phyloP scores from a whole-genome alignment of 2,113 vertebrate species.

The Xiphophorus couchianus region DNA sequence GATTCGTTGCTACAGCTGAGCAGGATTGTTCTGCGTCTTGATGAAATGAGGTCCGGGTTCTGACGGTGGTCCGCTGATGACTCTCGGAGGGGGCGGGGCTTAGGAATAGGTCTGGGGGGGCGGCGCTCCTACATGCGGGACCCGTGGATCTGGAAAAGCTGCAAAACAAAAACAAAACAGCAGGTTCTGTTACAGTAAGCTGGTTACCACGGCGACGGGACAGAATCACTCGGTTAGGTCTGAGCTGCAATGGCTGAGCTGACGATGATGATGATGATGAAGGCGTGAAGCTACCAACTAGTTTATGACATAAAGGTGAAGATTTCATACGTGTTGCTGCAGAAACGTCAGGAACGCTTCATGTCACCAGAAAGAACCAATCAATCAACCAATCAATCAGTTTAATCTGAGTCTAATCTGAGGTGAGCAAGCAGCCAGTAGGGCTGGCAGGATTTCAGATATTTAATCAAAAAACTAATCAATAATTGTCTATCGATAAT shows the following conservation, averaged over 20 bases:
- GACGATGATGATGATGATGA: constrained; percentile 43
- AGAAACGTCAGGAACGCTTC: too few relatives aligned
- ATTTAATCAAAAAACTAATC: too few relatives aligned
- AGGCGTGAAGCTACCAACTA: constrained; percentile 26
- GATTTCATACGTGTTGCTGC: too few relatives aligned
- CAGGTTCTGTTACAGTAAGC: background rate
- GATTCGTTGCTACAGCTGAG: constrained; percentile 18
- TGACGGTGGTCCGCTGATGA: constrained; percentile 16
- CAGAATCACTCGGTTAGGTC: background rate
- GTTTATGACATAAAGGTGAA: too few relatives aligned
- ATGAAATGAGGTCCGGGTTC: constrained; percentile 14
- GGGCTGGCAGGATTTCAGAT: too few relatives aligned
- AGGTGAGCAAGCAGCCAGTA: too few relatives aligned
- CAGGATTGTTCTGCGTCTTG: constrained; percentile 8
- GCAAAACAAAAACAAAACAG: constrained; percentile 34
- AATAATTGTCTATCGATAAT: too few relatives aligned
- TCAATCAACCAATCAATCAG: too few relatives aligned
- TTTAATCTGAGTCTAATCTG: too few relatives aligned
- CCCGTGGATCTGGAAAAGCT: constrained; percentile 85
- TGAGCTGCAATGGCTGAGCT: constrained; percentile 46
- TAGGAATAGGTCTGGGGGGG: too few relatives aligned
- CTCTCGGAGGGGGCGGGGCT: too few relatives aligned
- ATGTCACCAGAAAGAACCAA: too few relatives aligned
- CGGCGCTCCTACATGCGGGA: constrained; percentile 75
- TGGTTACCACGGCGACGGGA: background rate